phyloP scores from a whole-genome alignment of 1,140 invertebrate genomes.

The Trachelipus rathkii region DNA sequence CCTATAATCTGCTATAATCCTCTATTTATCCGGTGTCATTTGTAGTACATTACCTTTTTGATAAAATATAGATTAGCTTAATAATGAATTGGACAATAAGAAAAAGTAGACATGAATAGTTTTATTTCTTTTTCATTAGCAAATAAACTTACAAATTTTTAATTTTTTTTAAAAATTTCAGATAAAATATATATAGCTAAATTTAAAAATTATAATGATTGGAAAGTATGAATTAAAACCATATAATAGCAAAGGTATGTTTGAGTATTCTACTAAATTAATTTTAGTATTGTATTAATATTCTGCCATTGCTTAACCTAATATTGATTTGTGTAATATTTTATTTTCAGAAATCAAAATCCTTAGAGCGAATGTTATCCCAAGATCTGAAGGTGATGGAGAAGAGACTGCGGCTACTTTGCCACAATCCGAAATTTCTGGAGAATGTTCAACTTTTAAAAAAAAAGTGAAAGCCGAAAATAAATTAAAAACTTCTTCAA shows the following conservation, averaged over 20 bases:
- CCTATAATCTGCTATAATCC: no score
- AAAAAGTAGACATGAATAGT: no score
- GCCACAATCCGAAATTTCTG: not conserved
- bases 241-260: constrained; percentile 4
- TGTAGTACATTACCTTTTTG: no score
- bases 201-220: not conserved
- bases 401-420: not conserved
- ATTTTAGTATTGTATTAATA: not conserved
- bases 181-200: no score
- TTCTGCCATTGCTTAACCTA: not conserved
- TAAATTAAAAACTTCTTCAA: not conserved
- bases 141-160: no score
- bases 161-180: no score
- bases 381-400: not conserved
- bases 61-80: no score
- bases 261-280: not conserved
- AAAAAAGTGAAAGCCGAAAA: not conserved
- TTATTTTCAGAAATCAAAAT: not conserved
- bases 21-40: no score
- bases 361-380: not conserved
- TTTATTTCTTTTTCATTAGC: no score
- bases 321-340: not conserved
- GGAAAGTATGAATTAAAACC: not conserved
- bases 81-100: no score
- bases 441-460: no score